Base-by-base conservation (phyloP, 2,888 invertebrate genomes). In the Pandemis corylana region DNA sequence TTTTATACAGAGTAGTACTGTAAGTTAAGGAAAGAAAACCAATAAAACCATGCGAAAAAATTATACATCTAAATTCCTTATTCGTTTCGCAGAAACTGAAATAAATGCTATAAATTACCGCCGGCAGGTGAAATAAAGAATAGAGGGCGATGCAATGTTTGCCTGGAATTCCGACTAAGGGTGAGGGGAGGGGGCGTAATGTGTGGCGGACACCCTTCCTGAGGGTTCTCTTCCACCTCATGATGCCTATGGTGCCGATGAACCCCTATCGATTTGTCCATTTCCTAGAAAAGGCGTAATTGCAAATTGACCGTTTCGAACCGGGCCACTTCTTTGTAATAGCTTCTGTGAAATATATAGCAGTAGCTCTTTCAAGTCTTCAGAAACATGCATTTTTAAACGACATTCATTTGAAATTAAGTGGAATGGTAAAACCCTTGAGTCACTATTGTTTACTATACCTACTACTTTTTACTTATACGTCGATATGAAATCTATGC, bases 161-260 rank as follows among this genome's bases (percentile, higher is more conserved):
- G 89, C 87, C 88, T 87, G 88, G 90, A 91, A 92, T 89, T 85
- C 84, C 81, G 83, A 83, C 85, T 85, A 87, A 87, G 87, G 87
- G 87, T 82, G 85, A 85, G 82, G 84, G 84, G 83, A 83, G 83
- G 87, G 86, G 88, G 87, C 81, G 87, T 89, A 90, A 90, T 90
- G 88, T 89, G 87, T 88, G 87, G 88, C 88, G 85, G 87, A 86
- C 89, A 87, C 91, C 91, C 90, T 91, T 85, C 80, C 84, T 85
- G 87, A 91, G 92, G 92, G 93, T 89, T 67, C 74, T 75, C 51
- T 15, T 90, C 88, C 82, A 90, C 87, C 90, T 88, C 87, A 88
- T 88, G 90, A 88, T 90, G 89, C 86, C 89, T 90, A 89, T 90
- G 86, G 92, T 93, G 94, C 88, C 94, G 91, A 93, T 93, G 93